Evolutionary conservation across 2,797 vertebrate species (phyloP).

Genomic region (Sebastes goodei): DNA sequence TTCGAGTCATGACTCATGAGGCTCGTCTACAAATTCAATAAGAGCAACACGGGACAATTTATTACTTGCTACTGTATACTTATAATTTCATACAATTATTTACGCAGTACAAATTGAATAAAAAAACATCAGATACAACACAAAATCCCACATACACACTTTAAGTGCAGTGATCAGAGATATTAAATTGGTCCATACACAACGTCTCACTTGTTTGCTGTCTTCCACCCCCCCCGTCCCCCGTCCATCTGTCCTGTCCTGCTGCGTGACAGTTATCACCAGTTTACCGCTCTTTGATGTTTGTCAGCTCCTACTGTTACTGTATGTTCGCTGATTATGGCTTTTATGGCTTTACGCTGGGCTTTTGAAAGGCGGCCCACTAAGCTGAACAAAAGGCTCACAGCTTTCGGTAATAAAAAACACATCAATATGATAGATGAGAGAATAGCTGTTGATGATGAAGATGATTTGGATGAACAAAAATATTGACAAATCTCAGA

Average conservation of each 20-base stretch:
- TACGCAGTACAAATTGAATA: not conserved
- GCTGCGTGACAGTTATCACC: constrained; percentile 23
- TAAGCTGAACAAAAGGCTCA: constrained; percentile 10
- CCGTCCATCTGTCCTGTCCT: constrained; percentile 15
- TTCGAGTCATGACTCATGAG: not conserved
- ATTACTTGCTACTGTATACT: constrained; percentile 3
- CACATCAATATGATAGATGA: not conserved
- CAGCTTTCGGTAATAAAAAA: not conserved
- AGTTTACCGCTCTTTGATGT: constrained; percentile 28
- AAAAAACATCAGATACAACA: not conserved
- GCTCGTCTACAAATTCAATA: constrained; percentile 13
- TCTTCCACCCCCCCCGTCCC: not conserved
- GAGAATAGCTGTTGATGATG: not conserved
- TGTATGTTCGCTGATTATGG: constrained; percentile 6
- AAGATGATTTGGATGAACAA: not conserved
- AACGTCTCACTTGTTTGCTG: not conserved
- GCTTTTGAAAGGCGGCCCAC: not conserved
- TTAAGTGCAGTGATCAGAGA: not conserved
- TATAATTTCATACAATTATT: not conserved
- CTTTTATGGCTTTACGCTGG: not conserved
- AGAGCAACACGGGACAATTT: not conserved
- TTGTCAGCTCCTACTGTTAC: constrained; percentile 18
- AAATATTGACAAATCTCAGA: not conserved
- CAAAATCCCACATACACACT: not conserved
- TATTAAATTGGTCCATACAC: not conserved